Evolutionary conservation across 2,888 invertebrate genomes (phyloP).

Genomic region (Oxycera nigricornis): DNA sequence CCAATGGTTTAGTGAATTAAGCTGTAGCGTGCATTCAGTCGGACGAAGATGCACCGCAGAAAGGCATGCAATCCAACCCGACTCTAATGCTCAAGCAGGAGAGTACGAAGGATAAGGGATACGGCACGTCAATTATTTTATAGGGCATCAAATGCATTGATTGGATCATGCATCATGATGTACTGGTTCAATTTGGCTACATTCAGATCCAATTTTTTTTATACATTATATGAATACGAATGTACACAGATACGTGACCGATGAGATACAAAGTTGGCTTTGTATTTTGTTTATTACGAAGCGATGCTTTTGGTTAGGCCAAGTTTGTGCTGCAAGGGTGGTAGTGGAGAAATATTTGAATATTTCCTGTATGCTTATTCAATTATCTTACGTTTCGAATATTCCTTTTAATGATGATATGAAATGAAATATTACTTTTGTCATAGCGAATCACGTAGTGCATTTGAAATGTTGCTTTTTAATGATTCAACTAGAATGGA

Average conservation of each 20-base stretch:
- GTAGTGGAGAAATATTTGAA: no score
- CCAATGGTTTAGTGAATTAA: slow-evolving; percentile 50
- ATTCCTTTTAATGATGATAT: no score
- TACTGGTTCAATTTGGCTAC: slow-evolving; percentile 36
- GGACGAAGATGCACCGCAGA: neutral
- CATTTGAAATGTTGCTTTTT: no score
- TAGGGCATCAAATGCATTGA: slow-evolving; percentile 48
- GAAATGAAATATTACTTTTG: no score
- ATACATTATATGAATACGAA: neutral
- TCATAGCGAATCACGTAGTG: no score
- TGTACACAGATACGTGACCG: neutral
- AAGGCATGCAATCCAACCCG: neutral
- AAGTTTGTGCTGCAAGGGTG: no score
- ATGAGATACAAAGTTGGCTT: slow-evolving; percentile 15
- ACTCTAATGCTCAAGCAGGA: slow-evolving; percentile 13
- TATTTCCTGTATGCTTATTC: no score
- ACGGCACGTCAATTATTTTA: slow-evolving; percentile 52
- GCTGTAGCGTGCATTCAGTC: slow-evolving; percentile 46
- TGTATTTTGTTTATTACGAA: no score
- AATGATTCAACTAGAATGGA: no score
- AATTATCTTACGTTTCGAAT: no score
- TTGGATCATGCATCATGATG: slow-evolving; percentile 40
- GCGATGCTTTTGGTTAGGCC: no score
- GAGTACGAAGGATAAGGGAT: slow-evolving; percentile 52
- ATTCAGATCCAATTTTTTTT: slow-evolving; percentile 11